A percentile compares a stretch with the other conserved stretches of the same genome.
phyloP scores from a whole-genome alignment of 92 coral and sea anemone species.

The Porites rus region DNA sequence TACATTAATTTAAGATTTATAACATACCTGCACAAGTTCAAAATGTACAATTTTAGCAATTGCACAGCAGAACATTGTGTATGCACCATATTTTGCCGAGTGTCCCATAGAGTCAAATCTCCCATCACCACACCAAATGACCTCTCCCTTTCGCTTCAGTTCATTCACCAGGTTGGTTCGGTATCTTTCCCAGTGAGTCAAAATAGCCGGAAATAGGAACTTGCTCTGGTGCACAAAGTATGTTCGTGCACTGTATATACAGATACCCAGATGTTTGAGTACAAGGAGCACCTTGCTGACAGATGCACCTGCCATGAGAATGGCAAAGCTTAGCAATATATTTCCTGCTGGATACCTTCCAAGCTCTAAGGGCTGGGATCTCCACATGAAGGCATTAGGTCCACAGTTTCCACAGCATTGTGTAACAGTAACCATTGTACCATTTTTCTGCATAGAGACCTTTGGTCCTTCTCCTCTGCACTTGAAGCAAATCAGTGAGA shows the following conservation, averaged over 20 bases:
- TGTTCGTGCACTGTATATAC: background rate
- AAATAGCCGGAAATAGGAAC: slow-evolving; percentile 11
- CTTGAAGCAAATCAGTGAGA: background rate
- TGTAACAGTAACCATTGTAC: background rate
- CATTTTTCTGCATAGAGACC: background rate
- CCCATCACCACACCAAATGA: slow-evolving; percentile 33
- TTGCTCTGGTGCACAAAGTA: slow-evolving; percentile 31
- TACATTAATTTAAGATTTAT: no score
- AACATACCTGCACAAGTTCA: slow-evolving; percentile 19
- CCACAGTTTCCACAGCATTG: background rate
- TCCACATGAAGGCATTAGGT: background rate
- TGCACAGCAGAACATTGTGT: background rate
- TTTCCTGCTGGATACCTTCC: slow-evolving; percentile 34
- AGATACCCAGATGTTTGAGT: slow-evolving; percentile 34
- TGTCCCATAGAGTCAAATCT: slow-evolving; percentile 30
- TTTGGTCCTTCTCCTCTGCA: background rate
- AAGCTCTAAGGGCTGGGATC: background rate
- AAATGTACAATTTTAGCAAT: slow-evolving; percentile 26
- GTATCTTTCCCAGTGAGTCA: slow-evolving; percentile 26
- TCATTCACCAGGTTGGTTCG: background rate
- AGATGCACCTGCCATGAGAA: slow-evolving; percentile 42
- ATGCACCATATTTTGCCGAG: slow-evolving; percentile 19
- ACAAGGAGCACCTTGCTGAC: slow-evolving; percentile 26
- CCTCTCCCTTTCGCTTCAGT: slow-evolving; percentile 8
- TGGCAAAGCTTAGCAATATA: slow-evolving; percentile 34